Conservation (phyloP, 2,888 invertebrate genomes). For the Noctua fimbriata region DNA sequence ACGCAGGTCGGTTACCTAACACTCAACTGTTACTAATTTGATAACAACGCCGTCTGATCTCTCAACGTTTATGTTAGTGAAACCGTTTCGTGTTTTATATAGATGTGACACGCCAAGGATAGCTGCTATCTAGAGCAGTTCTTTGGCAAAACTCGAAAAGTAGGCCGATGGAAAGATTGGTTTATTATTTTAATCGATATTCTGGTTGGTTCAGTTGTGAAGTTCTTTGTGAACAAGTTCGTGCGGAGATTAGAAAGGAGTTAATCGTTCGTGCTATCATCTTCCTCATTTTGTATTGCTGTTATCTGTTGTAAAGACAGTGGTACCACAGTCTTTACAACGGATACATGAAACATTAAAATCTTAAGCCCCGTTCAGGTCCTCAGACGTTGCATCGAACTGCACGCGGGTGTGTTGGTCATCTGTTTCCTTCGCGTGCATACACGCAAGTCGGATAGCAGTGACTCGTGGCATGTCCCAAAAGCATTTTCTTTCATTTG, state of each 20-base stretch:
- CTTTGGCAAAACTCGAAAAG: slow-evolving; percentile 40
- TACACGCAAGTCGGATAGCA: background rate
- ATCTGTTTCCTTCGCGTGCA: background rate
- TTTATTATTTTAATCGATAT: slow-evolving; percentile 21
- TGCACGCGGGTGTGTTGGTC: background rate
- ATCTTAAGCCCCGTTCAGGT: background rate
- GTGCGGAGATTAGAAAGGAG: background rate
- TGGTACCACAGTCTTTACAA: too few relatives aligned
- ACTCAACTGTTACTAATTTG: slow-evolving; percentile 61
- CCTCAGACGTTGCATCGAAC: background rate
- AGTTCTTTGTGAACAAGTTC: background rate
- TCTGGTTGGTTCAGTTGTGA: background rate
- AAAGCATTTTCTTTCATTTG: background rate
- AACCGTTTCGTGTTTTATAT: slow-evolving; percentile 49
- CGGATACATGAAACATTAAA: background rate
- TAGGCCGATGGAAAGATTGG: slow-evolving; percentile 43
- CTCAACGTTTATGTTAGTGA: slow-evolving; percentile 26
- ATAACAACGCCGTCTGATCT: slow-evolving; percentile 54
- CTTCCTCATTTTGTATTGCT: background rate
- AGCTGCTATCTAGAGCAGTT: slow-evolving; percentile 52
- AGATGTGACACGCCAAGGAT: slow-evolving; percentile 65
- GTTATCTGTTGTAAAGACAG: background rate
- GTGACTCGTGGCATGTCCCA: background rate
- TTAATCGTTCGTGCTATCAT: background rate
- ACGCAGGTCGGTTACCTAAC: slow-evolving; percentile 61